Conservation (phyloP, 1,140 invertebrate species). For the Philopotamus ludificatus region DNA sequence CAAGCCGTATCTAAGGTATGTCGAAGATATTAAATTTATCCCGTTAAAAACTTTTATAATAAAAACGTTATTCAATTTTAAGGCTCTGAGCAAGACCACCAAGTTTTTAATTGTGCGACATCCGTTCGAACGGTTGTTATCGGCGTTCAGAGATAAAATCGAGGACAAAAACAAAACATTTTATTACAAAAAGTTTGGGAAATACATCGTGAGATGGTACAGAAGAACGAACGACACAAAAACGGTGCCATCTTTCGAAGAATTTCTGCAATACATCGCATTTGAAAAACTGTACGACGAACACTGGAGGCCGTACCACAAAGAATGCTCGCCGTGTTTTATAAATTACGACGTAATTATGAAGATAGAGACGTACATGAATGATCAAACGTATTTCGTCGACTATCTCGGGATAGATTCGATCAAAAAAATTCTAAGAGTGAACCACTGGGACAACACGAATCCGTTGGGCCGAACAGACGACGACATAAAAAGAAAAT, state of each 20-base stretch:
- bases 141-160: slow-evolving; percentile 67
- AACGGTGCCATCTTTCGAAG: slow-evolving; percentile 54
- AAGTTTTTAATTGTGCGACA: slow-evolving; percentile 59
- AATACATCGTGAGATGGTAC: slow-evolving; percentile 47
- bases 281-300: slow-evolving; percentile 50
- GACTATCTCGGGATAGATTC: slow-evolving; percentile 44
- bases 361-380: slow-evolving; percentile 50
- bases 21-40: slow-evolving; percentile 11
- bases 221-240: slow-evolving; percentile 40
- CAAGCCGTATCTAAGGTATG: slow-evolving; percentile 44
- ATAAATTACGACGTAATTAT: slow-evolving; percentile 51
- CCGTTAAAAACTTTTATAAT: too few species aligned
- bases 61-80: slow-evolving; percentile 42
- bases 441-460: slow-evolving; percentile 40
- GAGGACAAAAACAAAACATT: slow-evolving; percentile 51
- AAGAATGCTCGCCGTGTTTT: slow-evolving; percentile 50
- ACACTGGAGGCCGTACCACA: slow-evolving; percentile 53
- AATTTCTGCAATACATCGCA: slow-evolving; percentile 58
- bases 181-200: slow-evolving; percentile 48
- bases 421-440: slow-evolving; percentile 4
- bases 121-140: slow-evolving; percentile 65
- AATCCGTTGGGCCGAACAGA: slow-evolving; percentile 45
- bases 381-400: slow-evolving; percentile 58
- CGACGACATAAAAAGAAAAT: slow-evolving; percentile 44
- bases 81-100: slow-evolving; percentile 38